A percentile compares a stretch with the other conserved stretches of the same genome.
These are phyloP conservation scores for Apodemia duryi DNA, from an alignment of 2,888 invertebrate genomes.

Conservation along the genomic window DNA sequence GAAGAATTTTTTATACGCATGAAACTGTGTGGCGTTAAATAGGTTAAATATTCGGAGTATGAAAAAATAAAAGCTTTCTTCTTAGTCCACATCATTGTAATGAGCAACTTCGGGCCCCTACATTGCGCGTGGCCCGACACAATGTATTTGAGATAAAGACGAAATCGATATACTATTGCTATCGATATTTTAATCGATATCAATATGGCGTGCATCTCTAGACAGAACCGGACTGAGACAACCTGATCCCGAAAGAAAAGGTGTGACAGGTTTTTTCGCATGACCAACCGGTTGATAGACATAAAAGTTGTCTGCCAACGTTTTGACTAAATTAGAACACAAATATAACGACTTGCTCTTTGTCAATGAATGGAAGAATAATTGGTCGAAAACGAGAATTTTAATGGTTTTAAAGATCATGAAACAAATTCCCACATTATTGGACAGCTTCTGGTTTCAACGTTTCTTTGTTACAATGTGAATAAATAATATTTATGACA, in stretches of 20 bases:
- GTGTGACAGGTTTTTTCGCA: conserved; percentile 38
- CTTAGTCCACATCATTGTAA: no score
- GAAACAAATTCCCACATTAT: no score
- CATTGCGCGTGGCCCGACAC: no score
- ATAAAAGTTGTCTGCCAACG: conserved; percentile 33
- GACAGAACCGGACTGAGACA: conserved; percentile 15
- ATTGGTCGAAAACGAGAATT: neutral
- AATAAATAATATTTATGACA: no score
- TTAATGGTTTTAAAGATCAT: neutral
- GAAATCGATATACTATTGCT: neutral
- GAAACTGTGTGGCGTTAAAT: no score
- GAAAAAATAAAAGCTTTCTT: no score
- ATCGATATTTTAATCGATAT: conserved; percentile 1
- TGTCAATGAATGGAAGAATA: conserved; percentile 7
- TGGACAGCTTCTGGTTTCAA: no score
- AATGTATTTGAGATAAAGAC: no score
- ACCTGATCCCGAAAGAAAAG: conserved; percentile 20
- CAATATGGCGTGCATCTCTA: neutral
- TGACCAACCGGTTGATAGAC: conserved; percentile 43
- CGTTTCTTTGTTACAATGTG: no score
- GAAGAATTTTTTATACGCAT: no score
- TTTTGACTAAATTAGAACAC: conserved; percentile 17
- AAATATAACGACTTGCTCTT: neutral
- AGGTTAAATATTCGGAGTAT: no score
- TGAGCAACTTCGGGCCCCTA: no score